A percentile compares a stretch with the other conserved stretches of the same genome.
These are phyloP conservation scores for Rhabdomys pumilio DNA, from an alignment of 2,797 vertebrate species.

Conservation along the genomic window DNA sequence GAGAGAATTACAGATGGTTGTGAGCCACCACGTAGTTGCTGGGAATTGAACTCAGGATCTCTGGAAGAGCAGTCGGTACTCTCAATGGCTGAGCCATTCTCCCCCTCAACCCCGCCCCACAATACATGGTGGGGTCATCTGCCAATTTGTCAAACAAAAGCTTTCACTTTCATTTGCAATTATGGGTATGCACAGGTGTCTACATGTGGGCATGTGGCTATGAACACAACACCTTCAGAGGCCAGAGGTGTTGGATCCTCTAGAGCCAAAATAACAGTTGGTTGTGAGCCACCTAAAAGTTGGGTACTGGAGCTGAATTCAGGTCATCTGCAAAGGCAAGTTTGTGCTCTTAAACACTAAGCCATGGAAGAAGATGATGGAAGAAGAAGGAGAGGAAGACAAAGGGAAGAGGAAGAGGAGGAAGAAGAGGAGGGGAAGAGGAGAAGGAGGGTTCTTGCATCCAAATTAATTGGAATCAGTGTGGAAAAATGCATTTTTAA, in stretches of 20 bases:
- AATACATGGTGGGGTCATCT: background rate
- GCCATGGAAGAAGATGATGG: background rate
- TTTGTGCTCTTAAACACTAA: background rate
- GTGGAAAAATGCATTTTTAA: background rate
- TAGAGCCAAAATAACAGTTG: background rate
- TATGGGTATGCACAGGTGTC: background rate
- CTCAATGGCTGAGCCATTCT: too few species aligned
- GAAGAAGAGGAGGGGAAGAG: background rate
- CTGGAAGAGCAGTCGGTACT: too few species aligned
- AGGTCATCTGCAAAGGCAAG: background rate
- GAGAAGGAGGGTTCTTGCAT: background rate
- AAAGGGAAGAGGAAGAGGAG: background rate
- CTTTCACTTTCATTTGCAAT: background rate
- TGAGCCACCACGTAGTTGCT: too few species aligned
- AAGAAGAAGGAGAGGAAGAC: background rate
- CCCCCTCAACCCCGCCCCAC: too few species aligned
- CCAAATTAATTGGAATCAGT: slow-evolving; percentile 29
- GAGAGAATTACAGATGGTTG: too few species aligned
- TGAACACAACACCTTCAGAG: background rate
- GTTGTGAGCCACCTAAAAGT: background rate
- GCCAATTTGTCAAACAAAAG: background rate
- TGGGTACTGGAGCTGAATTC: background rate
- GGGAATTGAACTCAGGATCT: too few species aligned
- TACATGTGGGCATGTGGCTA: too few species aligned
- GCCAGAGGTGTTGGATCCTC: background rate